Percentiles rank a stretch among this genome's conserved stretches.
phyloP scores from a whole-genome alignment of 2,797 vertebrate genomes.

The Masticophis lateralis region DNA sequence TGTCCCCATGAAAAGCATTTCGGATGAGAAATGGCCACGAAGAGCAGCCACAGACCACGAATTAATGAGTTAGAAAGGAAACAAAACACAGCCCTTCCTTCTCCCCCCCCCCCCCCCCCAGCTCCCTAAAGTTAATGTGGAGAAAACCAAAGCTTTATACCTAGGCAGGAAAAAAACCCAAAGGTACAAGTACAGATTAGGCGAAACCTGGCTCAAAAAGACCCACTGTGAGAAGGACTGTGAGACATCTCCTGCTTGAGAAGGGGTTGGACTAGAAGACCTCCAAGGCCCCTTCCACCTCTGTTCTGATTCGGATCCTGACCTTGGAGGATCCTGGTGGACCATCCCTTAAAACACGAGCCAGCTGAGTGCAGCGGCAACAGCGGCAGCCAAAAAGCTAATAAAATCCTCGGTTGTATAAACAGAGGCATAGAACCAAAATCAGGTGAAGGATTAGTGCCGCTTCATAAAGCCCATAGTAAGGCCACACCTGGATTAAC shows the following conservation, averaged over 20 bases:
- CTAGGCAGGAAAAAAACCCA: neutral
- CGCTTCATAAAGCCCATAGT: too few relatives aligned
- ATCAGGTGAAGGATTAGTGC: too few relatives aligned
- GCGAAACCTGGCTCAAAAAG: neutral
- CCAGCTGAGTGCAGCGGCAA: accelerated
- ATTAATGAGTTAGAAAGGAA: constrained; percentile 7
- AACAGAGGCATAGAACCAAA: too few relatives aligned
- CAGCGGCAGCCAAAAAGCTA: too few relatives aligned
- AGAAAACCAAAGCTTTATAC: neutral
- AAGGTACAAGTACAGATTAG: neutral
- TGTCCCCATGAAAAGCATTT: constrained; percentile 6
- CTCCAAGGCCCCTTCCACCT: neutral
- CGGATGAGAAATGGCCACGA: neutral
- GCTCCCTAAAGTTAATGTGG: neutral
- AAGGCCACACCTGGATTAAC: too few relatives aligned
- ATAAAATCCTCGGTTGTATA: too few relatives aligned
- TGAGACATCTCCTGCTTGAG: neutral
- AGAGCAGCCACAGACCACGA: neutral
- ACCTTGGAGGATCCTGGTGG: too few relatives aligned
- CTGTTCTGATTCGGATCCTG: too few relatives aligned
- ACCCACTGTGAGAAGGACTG: neutral
- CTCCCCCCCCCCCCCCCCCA: accelerated
- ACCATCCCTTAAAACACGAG: too few relatives aligned
- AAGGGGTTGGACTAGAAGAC: neutral
- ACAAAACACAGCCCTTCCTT: neutral